Evolutionary conservation across 1,140 invertebrate species (phyloP), one percentile per base, ranked within the genome.

Genomic region (Macrosteles quadrilineatus): DNA sequence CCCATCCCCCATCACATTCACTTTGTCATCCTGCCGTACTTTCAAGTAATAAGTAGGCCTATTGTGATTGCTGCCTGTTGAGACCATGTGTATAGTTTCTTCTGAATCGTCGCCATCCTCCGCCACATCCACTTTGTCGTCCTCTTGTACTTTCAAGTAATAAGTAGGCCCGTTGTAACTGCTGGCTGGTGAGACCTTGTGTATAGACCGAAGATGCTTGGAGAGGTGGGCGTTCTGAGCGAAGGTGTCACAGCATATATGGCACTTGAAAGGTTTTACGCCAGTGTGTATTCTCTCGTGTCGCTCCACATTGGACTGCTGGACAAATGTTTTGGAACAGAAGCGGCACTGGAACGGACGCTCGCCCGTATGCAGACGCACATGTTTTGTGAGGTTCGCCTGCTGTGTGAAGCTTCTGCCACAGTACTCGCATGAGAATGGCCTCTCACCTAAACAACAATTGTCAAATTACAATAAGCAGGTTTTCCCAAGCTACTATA

Each of bases 251-350:
- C 78, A 71, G 77, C 88, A 90, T 25, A 85, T 76, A 73, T 84
- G 83, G 77, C 88, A 90, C 73, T 83, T 77, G 79, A 86, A 87
- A 0, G 87, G 87, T 78, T 89, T 89, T 75, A 88, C 87, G 23
- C 83, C 81, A 0, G 89, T 91, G 80, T 91, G 89, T 69, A 88
- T 90, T 36, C 87, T 81, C 36, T 84, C 77, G 76, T 89, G 87
- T 74, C 87, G 86, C 69, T 87, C 87, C 11, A 89, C 77, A 2
- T 87, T 88, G 0, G 85, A 87, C 75, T 87, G 86, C 76, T 88
- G 87, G 1, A 85, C 85, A 79, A 90, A 89, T 30, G 84, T 84
- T 65, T 87, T 86, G 50, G 82, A 82, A 77, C 88, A 89, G 76
- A 83, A 83, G 32, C 83, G 81, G 72, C 88, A 89, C 68, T 82